These are phyloP conservation scores for Nautilus pompilius DNA, from an alignment of 1,140 invertebrate genomes.

Conservation along the genomic window DNA sequence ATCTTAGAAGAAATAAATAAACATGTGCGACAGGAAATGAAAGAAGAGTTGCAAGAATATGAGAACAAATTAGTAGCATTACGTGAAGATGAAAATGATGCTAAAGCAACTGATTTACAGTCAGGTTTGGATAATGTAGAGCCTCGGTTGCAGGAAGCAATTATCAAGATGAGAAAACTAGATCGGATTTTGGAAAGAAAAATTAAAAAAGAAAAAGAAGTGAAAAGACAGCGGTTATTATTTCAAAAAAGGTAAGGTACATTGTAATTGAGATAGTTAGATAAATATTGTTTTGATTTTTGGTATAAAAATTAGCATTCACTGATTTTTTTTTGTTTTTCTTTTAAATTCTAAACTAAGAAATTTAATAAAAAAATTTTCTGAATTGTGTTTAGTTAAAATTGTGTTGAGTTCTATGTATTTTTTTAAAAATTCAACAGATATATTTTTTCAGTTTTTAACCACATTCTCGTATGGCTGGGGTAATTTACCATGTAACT, in stretches of 20 bases:
- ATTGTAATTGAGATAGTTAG: background rate
- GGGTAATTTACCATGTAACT: too few relatives aligned
- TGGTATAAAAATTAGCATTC: too few relatives aligned
- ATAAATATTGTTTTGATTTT: too few relatives aligned
- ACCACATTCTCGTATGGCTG: too few relatives aligned
- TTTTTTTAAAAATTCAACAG: too few relatives aligned
- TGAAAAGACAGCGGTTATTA: constrained; percentile 49
- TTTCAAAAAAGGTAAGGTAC: constrained; percentile 48
- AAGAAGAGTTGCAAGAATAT: constrained; percentile 43
- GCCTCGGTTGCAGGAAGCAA: constrained; percentile 43
- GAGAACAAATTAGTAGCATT: constrained; percentile 29
- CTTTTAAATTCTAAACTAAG: too few relatives aligned
- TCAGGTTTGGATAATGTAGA: constrained; percentile 33
- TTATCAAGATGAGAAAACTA: constrained; percentile 51
- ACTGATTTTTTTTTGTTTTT: too few relatives aligned
- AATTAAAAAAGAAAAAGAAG: constrained; percentile 43
- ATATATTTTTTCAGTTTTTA: too few relatives aligned
- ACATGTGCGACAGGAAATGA: constrained; percentile 47
- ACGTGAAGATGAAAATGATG: constrained; percentile 3
- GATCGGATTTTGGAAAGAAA: constrained; percentile 49
- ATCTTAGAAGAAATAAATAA: constrained; percentile 48
- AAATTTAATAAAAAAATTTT: too few relatives aligned
- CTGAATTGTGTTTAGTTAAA: too few relatives aligned
- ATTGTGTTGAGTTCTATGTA: too few relatives aligned
- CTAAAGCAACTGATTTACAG: constrained; percentile 10